Evolutionary conservation across 2,888 invertebrate genomes (phyloP).

Genomic region (Sphinx pinastri): DNA sequence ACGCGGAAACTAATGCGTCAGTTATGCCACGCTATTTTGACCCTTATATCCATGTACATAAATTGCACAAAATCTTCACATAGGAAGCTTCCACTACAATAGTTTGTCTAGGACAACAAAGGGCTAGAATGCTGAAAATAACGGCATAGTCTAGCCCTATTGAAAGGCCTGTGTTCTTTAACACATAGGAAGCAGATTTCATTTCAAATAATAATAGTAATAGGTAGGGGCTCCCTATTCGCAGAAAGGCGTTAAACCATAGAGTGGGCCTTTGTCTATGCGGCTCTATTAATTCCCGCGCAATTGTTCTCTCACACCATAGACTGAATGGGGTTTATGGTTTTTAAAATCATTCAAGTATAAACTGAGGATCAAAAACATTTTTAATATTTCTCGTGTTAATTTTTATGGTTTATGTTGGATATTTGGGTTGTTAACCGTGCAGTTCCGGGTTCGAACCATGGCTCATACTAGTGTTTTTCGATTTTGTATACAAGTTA

Average conservation of each 20-base stretch:
- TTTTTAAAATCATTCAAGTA: conserved; percentile 33
- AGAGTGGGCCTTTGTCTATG: conserved; percentile 40
- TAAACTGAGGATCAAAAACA: conserved; percentile 2
- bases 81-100: too few relatives aligned
- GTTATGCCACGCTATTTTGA: too few relatives aligned
- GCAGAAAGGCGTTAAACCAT: conserved; percentile 40
- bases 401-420: not conserved
- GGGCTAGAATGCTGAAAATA: not conserved
- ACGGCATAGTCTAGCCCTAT: not conserved
- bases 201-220: conserved; percentile 24
- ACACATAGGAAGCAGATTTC: conserved; percentile 21
- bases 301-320: conserved; percentile 27
- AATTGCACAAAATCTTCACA: too few relatives aligned
- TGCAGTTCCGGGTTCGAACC: not conserved
- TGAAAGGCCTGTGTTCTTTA: not conserved
- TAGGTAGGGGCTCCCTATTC: conserved; percentile 24
- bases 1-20: too few relatives aligned
- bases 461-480: not conserved
- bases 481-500: too few relatives aligned
- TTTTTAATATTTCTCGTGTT: not conserved
- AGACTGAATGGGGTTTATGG: conserved; percentile 20
- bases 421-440: not conserved
- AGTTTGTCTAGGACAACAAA: not conserved
- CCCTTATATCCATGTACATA: too few relatives aligned
- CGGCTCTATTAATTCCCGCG: conserved; percentile 24